Evolutionary conservation across 2,113 vertebrate genomes (phyloP), one percentile per base, ranked within the genome.

Genomic region (Grantiella picta): DNA sequence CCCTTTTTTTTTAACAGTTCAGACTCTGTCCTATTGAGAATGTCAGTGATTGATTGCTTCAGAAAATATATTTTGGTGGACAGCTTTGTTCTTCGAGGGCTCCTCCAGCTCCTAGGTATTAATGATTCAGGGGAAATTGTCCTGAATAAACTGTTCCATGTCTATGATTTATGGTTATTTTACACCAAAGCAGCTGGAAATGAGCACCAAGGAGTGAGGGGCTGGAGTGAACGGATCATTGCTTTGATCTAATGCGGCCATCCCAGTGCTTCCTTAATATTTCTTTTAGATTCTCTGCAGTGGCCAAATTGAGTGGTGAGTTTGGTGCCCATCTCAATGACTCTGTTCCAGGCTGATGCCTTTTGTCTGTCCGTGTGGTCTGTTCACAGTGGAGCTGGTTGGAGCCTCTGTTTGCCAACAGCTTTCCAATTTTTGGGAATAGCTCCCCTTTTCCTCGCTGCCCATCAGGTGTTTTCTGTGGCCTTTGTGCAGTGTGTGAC

Each of bases 101-200:
- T 92, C 27, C 15, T 10, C 19, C 52, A 75, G 24, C 44, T 90
- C 50, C 52, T 64, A 0, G 68, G 73, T 69, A 8, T 53, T 53
- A 33, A 35, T 18, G 22, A 22, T 63, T 63, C 5, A 3, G 52
- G 31, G 24, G 17, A 89, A 56, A 45, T 61, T 49, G 57, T 72
- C 77, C 54, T 2, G 4, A 82, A 69, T 82, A 75, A 87, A 49
- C 23, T 59, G 19, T 52, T 85, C 59, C 53, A 7, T 59, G 63
- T 4, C 40, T 38, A 0, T 64, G 53, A 84, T 68, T 78, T 69
- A 71, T 12, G 42, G 63, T 66, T 53, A 27, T 87, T 96, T 76
- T 61, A 45, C 81, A 76, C 70, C 61, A 70, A 70, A 82, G 87
- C 59, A 65, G 70, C 70, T 94, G 87, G 75, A 72, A 92, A 72